These are phyloP conservation scores for Accipiter cooperii DNA, from an alignment of 2,113 vertebrate species.

Conservation along the genomic window DNA sequence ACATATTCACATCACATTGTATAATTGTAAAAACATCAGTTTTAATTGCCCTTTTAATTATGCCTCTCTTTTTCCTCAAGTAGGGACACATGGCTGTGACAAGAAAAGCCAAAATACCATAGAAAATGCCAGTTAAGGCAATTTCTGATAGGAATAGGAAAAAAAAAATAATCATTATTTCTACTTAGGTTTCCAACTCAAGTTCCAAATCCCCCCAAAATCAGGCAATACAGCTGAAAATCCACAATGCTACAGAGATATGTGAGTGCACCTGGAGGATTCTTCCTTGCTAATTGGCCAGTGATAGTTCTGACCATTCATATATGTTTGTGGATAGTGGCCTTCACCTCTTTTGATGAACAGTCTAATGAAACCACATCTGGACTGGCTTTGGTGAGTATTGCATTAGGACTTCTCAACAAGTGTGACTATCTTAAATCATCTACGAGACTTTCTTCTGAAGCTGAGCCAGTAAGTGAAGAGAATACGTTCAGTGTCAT, in stretches of 20 bases:
- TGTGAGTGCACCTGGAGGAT: neutral
- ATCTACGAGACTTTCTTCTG: neutral
- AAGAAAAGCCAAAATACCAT: neutral
- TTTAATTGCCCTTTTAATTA: neutral
- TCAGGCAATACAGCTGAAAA: neutral
- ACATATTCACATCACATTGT: neutral
- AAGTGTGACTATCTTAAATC: neutral
- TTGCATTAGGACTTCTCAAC: neutral
- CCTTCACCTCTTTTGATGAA: neutral
- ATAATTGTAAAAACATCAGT: neutral
- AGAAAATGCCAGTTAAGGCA: neutral
- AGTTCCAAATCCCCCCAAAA: neutral
- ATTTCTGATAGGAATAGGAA: neutral
- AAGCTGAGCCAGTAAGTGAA: neutral
- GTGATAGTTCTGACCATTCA: neutral
- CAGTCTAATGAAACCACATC: neutral
- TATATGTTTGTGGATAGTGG: neutral
- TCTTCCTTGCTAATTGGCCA: neutral
- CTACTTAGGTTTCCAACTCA: neutral
- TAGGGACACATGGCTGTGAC: fast-evolving
- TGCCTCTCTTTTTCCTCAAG: too few relatives aligned
- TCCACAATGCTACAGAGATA: neutral
- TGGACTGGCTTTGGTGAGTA: neutral
- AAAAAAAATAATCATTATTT: fast-evolving
- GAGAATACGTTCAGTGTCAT: neutral